phyloP scores from a whole-genome alignment of 2,888 invertebrate species.

The Macropis europaea region DNA sequence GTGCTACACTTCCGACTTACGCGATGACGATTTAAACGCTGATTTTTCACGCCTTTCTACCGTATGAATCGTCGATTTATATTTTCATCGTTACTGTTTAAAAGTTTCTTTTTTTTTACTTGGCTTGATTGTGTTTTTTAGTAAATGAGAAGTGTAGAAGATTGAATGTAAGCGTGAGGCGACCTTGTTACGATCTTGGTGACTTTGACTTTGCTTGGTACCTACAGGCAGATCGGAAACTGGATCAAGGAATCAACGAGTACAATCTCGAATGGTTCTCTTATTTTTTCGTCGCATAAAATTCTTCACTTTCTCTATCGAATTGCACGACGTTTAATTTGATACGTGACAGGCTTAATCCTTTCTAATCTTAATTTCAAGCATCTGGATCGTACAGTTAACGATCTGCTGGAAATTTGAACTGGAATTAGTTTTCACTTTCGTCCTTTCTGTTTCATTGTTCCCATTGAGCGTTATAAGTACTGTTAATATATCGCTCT shows the following conservation, averaged over 20 bases:
- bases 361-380: background rate
- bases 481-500: too few relatives aligned
- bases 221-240: conserved; percentile 6
- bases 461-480: too few relatives aligned
- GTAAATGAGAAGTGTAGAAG: background rate
- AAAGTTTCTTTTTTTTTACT: too few relatives aligned
- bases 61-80: background rate
- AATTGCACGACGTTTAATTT: conserved; percentile 3
- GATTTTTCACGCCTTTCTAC: too few relatives aligned
- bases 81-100: too few relatives aligned
- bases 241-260: conserved; percentile 19
- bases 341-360: background rate
- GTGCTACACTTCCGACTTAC: background rate
- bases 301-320: conserved; percentile 29
- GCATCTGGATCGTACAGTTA: background rate
- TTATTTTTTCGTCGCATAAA: background rate
- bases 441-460: background rate
- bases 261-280: background rate
- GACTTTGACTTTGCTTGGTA: conserved; percentile 59
- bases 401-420: too few relatives aligned
- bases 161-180: background rate
- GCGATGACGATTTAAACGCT: too few relatives aligned
- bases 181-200: conserved; percentile 8
- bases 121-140: background rate
- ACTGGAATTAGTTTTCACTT: too few relatives aligned